Evolutionary conservation across 1,140 invertebrate species (phyloP), one percentile per base, ranked within the genome.

Genomic region (Whitmania pigra): DNA sequence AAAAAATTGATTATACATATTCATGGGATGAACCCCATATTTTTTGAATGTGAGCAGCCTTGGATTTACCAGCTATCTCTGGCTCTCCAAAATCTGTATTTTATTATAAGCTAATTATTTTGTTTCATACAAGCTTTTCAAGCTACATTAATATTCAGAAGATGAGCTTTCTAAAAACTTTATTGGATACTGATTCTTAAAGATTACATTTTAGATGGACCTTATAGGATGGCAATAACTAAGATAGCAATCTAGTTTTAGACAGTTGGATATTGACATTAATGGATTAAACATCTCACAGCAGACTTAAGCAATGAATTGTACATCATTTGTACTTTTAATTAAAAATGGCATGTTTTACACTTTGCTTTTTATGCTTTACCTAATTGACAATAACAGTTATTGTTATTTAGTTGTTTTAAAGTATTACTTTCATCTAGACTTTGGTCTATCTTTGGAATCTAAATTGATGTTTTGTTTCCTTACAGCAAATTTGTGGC

Each of bases 401-500:
- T n/a, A 57, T 57, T 25, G 20, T 67, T 73, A 73, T 15, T 22
- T 31, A 29, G 27, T 18, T 69, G 68, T 13, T 60, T 55, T 22
- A 60, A 27, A 40, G 22, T 18, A 69, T 49, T 31, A n/a, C 27
- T 71, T 25, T 36, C 36, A 63, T 13, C 2, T 55, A 31, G 68
- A 40, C 18, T 15, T 57, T 1, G 36, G 13, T 22, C 29, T 67
- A 40, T 20, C 6, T 53, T n/a, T n/a, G n/a, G n/a, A n/a, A n/a
- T n/a, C n/a, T n/a, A n/a, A n/a, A n/a, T n/a, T n/a, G n/a, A 13
- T 54, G 17, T 27, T 53, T 57, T 71, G 0, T 17, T 18, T 71
- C 25, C 40, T 22, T 72, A 29, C 76, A 90, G 90, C 63, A 88
- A 87, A 20, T 89, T 88, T 83, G 87, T 93, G 49, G 92, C 91